Evolutionary conservation across 2,113 vertebrate genomes (phyloP).

Genomic region (Elgaria multicarinata): DNA sequence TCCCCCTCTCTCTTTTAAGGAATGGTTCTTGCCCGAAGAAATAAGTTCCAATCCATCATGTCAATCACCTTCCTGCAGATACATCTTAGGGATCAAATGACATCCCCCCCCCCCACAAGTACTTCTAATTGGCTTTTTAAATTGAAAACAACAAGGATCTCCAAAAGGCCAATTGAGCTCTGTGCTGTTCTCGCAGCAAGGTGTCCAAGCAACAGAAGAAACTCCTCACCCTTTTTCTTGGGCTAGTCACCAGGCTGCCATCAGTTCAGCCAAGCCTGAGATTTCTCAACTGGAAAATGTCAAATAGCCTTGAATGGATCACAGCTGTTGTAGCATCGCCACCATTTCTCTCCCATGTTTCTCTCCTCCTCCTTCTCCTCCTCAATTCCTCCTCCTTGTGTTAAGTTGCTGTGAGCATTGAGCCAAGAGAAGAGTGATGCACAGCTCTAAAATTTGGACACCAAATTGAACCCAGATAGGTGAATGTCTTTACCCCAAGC

Average conservation of each 20-base stretch:
- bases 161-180: conserved; percentile 11
- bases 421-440: neutral
- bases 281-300: conserved; percentile 48
- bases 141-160: neutral
- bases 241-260: conserved; percentile 29
- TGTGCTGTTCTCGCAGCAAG: neutral
- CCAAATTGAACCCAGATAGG: neutral
- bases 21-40: neutral
- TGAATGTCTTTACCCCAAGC: neutral
- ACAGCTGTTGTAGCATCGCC: conserved; percentile 35
- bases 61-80: neutral
- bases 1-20: neutral
- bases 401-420: conserved; percentile 17
- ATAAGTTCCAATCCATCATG: neutral
- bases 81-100: neutral
- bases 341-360: conserved; percentile 46
- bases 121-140: neutral
- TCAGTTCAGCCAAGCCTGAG: conserved; percentile 42
- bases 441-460: neutral
- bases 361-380: conserved; percentile 31
- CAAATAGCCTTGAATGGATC: conserved; percentile 44
- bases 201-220: accelerated
- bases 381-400: too few relatives aligned
- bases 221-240: neutral
- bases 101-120: neutral